phyloP scores from a whole-genome alignment of 2,888 invertebrate genomes.

The Sesia bembeciformis region DNA sequence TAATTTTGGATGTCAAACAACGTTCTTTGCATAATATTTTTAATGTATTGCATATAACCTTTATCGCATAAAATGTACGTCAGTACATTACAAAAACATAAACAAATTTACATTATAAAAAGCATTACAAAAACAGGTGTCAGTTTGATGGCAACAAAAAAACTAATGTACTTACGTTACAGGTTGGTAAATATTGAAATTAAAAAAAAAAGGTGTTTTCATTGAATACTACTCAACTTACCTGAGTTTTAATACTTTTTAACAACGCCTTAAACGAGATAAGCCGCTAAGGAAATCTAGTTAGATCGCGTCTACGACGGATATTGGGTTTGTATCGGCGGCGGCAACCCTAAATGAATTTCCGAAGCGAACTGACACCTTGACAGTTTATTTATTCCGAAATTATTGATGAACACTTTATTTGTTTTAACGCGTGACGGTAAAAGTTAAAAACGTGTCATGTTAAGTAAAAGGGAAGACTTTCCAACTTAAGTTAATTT shows the following conservation, averaged over 20 bases:
- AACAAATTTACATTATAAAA: not conserved
- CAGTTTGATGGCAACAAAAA: too few relatives aligned
- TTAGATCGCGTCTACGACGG: not conserved
- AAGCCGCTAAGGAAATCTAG: not conserved
- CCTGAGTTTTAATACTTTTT: too few relatives aligned
- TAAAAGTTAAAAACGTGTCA: too few relatives aligned
- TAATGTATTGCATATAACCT: not conserved
- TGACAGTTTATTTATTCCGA: not conserved
- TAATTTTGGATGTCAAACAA: too few relatives aligned
- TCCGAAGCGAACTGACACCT: not conserved
- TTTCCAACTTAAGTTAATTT: too few relatives aligned
- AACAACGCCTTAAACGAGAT: not conserved
- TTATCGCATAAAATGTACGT: not conserved
- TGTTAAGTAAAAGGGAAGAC: too few relatives aligned
- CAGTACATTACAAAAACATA: not conserved
- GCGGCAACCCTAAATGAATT: not conserved
- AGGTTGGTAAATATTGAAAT: too few relatives aligned
- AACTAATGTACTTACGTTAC: too few relatives aligned
- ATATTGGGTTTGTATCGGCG: not conserved
- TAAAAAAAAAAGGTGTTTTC: too few relatives aligned
- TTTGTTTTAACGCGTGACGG: too few relatives aligned
- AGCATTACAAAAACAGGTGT: not conserved
- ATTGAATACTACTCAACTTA: too few relatives aligned
- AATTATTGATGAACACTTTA: too few relatives aligned
- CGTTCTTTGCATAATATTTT: not conserved